phyloP scores from a whole-genome alignment of 2,888 invertebrate species.

The Meloe dianella region DNA sequence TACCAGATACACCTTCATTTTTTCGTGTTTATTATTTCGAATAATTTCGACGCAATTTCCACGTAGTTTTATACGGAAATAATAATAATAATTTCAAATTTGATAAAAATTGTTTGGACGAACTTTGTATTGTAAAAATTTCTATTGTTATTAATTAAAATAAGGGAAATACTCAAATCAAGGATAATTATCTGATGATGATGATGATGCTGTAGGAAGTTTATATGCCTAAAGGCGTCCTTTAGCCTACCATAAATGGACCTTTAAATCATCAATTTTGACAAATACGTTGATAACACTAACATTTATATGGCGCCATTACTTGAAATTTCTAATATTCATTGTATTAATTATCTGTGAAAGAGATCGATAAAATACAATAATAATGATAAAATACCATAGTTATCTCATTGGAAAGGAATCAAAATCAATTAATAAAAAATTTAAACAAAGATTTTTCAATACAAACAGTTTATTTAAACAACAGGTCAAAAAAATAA shows the following conservation, averaged over 20 bases:
- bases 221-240: background rate
- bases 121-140: background rate
- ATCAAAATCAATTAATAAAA: background rate
- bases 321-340: constrained; percentile 6
- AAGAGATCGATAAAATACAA: background rate
- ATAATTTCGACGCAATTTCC: background rate
- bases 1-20: background rate
- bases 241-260: background rate
- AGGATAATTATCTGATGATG: background rate
- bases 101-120: background rate
- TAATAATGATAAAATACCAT: background rate
- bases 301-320: constrained; percentile 8
- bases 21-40: background rate
- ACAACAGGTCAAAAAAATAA: background rate
- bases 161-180: constrained; percentile 4
- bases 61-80: background rate
- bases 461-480: too few species aligned
- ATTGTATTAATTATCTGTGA: background rate
- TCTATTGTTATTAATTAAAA: background rate
- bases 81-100: too few species aligned
- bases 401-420: constrained; percentile 5
- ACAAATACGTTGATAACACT: background rate
- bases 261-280: background rate
- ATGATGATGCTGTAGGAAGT: background rate
- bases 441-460: background rate